Conservation (phyloP, 2,113 vertebrate genomes). For the Corythaixoides concolor region DNA sequence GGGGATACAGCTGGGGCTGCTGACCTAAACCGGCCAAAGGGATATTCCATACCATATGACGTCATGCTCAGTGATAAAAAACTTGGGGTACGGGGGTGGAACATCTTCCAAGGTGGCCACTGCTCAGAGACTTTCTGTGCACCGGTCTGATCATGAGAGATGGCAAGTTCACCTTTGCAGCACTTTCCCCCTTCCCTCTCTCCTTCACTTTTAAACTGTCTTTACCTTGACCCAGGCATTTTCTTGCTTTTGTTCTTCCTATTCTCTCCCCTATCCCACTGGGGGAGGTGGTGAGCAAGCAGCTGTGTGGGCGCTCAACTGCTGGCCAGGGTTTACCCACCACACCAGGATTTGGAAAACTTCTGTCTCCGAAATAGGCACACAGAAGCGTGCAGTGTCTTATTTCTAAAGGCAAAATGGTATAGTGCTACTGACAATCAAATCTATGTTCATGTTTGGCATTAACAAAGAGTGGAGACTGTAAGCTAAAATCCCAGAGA, state of each 20-base stretch:
- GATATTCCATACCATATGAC: background rate
- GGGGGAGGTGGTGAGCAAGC: background rate
- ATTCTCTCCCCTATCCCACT: background rate
- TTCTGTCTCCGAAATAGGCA: background rate
- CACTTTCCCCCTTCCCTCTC: background rate
- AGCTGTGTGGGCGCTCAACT: background rate
- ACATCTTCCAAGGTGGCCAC: background rate
- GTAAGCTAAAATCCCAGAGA: background rate
- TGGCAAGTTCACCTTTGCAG: fast-evolving
- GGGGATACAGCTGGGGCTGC: background rate
- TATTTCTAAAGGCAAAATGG: background rate
- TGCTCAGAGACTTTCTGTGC: background rate
- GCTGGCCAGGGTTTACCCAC: background rate
- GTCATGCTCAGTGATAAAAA: background rate
- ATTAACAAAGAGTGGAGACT: background rate
- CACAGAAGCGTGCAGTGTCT: background rate
- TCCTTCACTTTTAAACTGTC: background rate
- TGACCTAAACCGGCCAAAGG: fast-evolving
- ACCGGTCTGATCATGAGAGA: fast-evolving
- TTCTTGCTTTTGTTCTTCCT: background rate
- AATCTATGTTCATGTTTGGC: background rate
- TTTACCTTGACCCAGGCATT: background rate
- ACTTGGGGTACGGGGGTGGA: background rate
- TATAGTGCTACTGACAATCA: background rate
- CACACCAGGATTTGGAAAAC: background rate